A percentile compares a stretch with the other conserved stretches of the same genome.
Conservation (phyloP, 1,140 invertebrate species). For the Ceratosolen solmsi region DNA sequence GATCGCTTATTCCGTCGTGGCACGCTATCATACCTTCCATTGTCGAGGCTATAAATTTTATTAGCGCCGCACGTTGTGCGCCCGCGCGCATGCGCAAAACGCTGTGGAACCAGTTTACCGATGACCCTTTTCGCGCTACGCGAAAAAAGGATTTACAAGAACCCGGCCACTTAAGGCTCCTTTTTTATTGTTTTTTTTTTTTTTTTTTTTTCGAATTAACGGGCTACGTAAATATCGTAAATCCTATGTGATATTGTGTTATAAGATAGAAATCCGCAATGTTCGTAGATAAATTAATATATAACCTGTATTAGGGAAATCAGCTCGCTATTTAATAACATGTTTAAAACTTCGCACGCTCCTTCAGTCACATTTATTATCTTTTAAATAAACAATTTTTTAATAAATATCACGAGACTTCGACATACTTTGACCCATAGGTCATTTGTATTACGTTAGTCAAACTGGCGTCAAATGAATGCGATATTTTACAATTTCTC, state of each 20-base stretch:
- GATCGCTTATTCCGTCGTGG: not conserved
- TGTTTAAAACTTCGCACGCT: not conserved
- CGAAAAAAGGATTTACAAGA: conserved; percentile 13
- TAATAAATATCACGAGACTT: too few species aligned
- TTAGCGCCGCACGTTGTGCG: conserved; percentile 21
- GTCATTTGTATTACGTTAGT: too few species aligned
- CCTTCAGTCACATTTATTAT: not conserved
- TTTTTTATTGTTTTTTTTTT: not conserved
- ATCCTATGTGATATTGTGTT: not conserved
- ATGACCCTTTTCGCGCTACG: not conserved
- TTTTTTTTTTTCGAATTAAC: not conserved
- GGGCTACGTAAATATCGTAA: conserved; percentile 9
- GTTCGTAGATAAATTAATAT: not conserved
- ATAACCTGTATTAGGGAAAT: too few species aligned
- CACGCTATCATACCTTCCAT: conserved; percentile 16
- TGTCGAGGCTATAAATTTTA: conserved; percentile 31
- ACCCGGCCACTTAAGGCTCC: not conserved
- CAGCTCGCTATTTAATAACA: not conserved
- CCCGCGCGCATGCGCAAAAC: not conserved
- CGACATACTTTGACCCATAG: too few species aligned
- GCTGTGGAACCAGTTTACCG: conserved; percentile 14
- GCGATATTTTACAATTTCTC: too few species aligned
- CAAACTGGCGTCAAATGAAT: too few species aligned
- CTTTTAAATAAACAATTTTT: too few species aligned
- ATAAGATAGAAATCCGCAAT: not conserved